These are phyloP conservation scores for Laspeyria flexula DNA, from an alignment of 2,888 invertebrate genomes.

Conservation along the genomic window DNA sequence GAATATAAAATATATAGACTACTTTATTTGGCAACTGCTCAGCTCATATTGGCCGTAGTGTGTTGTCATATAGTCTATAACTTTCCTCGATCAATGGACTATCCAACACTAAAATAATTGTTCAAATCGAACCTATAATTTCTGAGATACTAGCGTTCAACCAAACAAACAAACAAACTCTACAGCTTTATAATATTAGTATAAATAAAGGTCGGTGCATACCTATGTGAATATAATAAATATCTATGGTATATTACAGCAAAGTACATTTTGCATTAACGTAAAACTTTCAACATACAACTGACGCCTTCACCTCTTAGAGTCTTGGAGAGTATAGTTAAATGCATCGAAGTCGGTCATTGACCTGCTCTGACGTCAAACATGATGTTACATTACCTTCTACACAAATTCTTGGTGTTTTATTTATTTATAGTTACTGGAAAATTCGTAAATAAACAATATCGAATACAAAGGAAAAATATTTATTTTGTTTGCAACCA, in stretches of 20 bases:
- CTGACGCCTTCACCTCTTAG: slow-evolving; percentile 32
- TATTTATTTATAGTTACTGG: slow-evolving; percentile 39
- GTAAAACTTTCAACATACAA: slow-evolving; percentile 27
- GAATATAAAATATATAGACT: too few relatives aligned
- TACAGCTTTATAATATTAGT: too few relatives aligned
- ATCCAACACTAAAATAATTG: too few relatives aligned
- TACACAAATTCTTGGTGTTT: slow-evolving; percentile 31
- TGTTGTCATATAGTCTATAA: too few relatives aligned
- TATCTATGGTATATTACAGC: slow-evolving; percentile 1
- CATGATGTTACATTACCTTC: slow-evolving; percentile 49
- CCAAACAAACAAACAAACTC: too few relatives aligned
- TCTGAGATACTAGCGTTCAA: too few relatives aligned
- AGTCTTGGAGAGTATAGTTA: slow-evolving; percentile 36
- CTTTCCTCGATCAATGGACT: too few relatives aligned
- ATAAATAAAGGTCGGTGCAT: too few relatives aligned
- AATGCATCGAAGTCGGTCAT: slow-evolving; percentile 53
- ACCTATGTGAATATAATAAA: too few relatives aligned
- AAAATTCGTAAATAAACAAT: slow-evolving; percentile 28
- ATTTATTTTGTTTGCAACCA: slow-evolving; percentile 14
- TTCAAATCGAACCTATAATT: too few relatives aligned
- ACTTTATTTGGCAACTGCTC: too few relatives aligned
- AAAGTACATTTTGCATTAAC: slow-evolving; percentile 20
- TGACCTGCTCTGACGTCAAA: slow-evolving; percentile 66
- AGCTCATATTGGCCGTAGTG: too few relatives aligned
- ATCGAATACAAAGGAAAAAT: slow-evolving; percentile 17